These are phyloP conservation scores for Drosophila niveifrons DNA, from an alignment of 2,888 invertebrate species.

Conservation along the genomic window DNA sequence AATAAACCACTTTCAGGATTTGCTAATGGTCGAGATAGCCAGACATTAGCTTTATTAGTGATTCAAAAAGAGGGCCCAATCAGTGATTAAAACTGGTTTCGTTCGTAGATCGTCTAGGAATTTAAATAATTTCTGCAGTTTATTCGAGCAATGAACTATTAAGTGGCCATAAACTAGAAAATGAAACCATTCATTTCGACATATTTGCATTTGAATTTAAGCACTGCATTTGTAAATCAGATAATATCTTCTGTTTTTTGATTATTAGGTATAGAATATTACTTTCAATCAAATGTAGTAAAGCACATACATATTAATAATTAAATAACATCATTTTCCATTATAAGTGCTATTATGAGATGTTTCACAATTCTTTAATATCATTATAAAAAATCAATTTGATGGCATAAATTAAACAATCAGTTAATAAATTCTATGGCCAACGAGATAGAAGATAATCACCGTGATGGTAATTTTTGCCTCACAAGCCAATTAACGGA, in stretches of 20 bases:
- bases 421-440: conserved; percentile 34
- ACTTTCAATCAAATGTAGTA: background rate
- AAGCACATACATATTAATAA: background rate
- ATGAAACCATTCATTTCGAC: conserved; percentile 22
- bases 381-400: conserved; percentile 45
- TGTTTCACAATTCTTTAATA: conserved; percentile 19
- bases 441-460: conserved; percentile 37
- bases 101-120: background rate
- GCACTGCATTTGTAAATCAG: conserved; percentile 1
- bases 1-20: conserved; percentile 13
- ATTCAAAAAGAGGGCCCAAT: background rate
- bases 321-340: conserved; percentile 24
- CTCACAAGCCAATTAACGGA: conserved; percentile 24
- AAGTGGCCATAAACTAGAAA: background rate
- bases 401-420: conserved; percentile 48
- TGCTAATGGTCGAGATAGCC: background rate
- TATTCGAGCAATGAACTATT: conserved; percentile 44
- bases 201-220: background rate
- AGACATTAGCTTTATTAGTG: background rate
- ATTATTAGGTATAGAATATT: background rate
- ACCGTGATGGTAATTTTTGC: conserved; percentile 19
- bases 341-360: conserved; percentile 24
- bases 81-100: conserved; percentile 23
- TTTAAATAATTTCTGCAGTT: conserved; percentile 11
- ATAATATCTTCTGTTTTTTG: conserved; percentile 38